Conservation (phyloP, 2,113 vertebrate genomes). For the Caranx melampygus region DNA sequence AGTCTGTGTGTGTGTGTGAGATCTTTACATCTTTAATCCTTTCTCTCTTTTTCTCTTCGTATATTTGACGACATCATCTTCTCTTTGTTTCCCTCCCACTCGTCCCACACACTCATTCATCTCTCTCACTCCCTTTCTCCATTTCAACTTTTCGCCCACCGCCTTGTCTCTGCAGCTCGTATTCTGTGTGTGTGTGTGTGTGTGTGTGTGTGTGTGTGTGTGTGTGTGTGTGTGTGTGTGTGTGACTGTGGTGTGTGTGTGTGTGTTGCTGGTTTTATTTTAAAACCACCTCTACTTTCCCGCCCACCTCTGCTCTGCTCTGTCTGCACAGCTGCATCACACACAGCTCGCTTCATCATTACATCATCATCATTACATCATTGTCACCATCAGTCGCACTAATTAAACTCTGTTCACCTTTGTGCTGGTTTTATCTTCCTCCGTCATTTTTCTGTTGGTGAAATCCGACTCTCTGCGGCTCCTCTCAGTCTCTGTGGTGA, state of each 20-base stretch:
- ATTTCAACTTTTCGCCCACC: conserved; percentile 27
- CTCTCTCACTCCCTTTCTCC: conserved; percentile 24
- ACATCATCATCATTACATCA: neutral
- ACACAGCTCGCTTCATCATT: neutral
- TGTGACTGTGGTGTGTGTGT: neutral
- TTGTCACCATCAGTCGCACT: neutral
- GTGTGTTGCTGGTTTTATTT: conserved; percentile 24
- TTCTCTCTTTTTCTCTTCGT: neutral
- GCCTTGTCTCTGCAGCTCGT: conserved; percentile 14
- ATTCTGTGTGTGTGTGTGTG: neutral
- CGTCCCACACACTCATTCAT: conserved; percentile 26
- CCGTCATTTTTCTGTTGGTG: neutral
- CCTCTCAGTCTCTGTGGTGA: too few species aligned
- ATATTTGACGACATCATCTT: neutral
- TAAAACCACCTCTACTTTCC: conserved; percentile 11
- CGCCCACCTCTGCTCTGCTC: conserved; percentile 18
- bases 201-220: neutral
- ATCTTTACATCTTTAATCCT: neutral
- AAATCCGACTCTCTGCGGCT: neutral
- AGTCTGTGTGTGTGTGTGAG: neutral
- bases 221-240: conserved; percentile 22
- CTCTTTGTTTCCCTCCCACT: conserved; percentile 1
- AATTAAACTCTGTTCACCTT: neutral
- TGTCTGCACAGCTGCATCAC: conserved; percentile 27
- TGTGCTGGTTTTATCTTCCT: neutral